phyloP scores from a whole-genome alignment of 2,888 invertebrate genomes.

The Trachelus iudaicus region DNA sequence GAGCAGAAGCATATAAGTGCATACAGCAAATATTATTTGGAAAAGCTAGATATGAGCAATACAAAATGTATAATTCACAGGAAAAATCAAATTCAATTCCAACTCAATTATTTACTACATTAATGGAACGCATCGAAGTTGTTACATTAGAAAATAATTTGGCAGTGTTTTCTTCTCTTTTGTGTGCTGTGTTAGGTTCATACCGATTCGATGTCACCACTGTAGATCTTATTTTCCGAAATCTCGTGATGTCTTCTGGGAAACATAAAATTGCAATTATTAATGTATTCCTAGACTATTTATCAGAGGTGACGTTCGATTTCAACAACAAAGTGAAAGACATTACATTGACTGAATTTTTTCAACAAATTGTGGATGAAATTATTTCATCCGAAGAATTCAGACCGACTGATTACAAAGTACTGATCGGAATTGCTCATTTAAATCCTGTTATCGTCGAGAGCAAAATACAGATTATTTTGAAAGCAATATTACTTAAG shows the following conservation, averaged over 20 bases:
- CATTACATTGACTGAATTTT: constrained; percentile 40
- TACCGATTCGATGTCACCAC: constrained; percentile 36
- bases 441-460: constrained; percentile 56
- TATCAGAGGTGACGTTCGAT: constrained; percentile 44
- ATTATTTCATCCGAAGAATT: constrained; percentile 33
- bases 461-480: constrained; percentile 40
- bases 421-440: constrained; percentile 40
- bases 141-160: constrained; percentile 24
- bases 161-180: constrained; percentile 37
- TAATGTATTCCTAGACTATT: constrained; percentile 31
- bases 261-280: constrained; percentile 34
- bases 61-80: constrained; percentile 19
- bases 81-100: constrained; percentile 22
- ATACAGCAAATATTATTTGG: constrained; percentile 47
- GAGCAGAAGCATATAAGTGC: constrained; percentile 43
- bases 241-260: constrained; percentile 39
- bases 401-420: constrained; percentile 35
- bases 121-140: constrained; percentile 27
- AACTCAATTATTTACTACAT: constrained; percentile 29
- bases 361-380: constrained; percentile 41
- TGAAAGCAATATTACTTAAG: constrained; percentile 41
- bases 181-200: constrained; percentile 35
- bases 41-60: constrained; percentile 29
- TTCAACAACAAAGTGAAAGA: constrained; percentile 47
- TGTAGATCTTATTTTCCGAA: constrained; percentile 47